Evolutionary conservation across 1,140 invertebrate genomes (phyloP).

Genomic region (Drosophila athabasca): DNA sequence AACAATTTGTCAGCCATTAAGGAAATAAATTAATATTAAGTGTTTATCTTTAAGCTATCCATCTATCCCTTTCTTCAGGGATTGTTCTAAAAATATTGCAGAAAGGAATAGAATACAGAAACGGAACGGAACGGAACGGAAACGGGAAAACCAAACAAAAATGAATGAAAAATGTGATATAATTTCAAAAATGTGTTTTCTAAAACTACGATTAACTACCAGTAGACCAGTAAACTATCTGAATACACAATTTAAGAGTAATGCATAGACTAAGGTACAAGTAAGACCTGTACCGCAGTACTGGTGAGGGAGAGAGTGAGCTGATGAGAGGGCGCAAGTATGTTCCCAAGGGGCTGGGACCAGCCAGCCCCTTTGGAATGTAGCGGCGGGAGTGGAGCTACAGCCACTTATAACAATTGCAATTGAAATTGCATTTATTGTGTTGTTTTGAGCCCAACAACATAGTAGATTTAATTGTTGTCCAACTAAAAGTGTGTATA

Average conservation of each 20-base stretch:
- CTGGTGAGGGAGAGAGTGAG: constrained; percentile 2
- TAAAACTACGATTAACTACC: constrained; percentile 22
- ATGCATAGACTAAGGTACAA: constrained; percentile 15
- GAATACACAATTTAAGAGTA: constrained; percentile 4
- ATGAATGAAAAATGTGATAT: constrained; percentile 70
- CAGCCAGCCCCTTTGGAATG: constrained; percentile 55
- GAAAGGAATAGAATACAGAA: constrained; percentile 18
- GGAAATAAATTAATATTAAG: constrained; percentile 27
- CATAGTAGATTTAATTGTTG: constrained; percentile 74
- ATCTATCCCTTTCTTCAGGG: constrained; percentile 19
- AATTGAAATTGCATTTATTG: constrained; percentile 71
- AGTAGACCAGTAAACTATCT: constrained; percentile 33
- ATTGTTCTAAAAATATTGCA: constrained; percentile 32
- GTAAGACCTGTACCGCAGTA: constrained; percentile 33
- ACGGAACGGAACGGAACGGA: constrained; percentile 26
- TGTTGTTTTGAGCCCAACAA: constrained; percentile 82
- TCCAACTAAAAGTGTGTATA: constrained; percentile 41
- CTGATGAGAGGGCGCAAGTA: constrained; percentile 44
- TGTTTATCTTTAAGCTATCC: constrained; percentile 58
- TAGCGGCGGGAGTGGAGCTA: constrained; percentile 25
- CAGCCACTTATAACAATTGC: constrained; percentile 4
- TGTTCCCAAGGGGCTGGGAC: constrained; percentile 57
- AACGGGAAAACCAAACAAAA: constrained; percentile 16
- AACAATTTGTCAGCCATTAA: constrained; percentile 21
- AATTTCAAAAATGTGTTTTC: constrained; percentile 79